These are phyloP conservation scores for Phrynocephalus versicolor DNA, from an alignment of 2,113 vertebrate species.

Conservation along the genomic window DNA sequence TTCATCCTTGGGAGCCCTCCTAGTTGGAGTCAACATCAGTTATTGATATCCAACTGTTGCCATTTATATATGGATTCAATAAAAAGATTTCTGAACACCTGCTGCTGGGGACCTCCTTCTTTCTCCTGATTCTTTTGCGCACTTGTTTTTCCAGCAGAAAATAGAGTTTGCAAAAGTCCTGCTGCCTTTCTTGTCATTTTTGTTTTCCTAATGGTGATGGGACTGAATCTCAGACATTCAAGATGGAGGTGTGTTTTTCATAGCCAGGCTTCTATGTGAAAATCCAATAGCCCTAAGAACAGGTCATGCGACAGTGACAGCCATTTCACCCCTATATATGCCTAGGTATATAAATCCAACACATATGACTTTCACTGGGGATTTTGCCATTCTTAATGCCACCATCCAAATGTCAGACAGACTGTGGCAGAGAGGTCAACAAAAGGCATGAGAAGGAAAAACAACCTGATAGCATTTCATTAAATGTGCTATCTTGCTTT, in stretches of 20 bases:
- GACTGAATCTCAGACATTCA: neutral
- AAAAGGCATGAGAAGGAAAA: neutral
- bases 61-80: neutral
- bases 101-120: no score
- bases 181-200: neutral
- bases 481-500: neutral
- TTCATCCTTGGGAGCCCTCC: neutral
- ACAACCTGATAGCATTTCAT: neutral
- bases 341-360: neutral
- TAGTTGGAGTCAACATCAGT: neutral
- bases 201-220: neutral
- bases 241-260: neutral
- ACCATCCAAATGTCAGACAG: slow-evolving; percentile 15
- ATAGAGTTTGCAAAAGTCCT: neutral
- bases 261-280: neutral
- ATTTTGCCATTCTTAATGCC: slow-evolving; percentile 7
- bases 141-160: neutral
- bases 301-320: neutral
- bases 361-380: neutral
- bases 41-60: neutral
- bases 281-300: neutral
- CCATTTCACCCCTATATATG: neutral
- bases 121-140: neutral
- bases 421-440: neutral
- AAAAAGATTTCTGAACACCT: neutral